Evolutionary conservation across 2,888 invertebrate genomes (phyloP), one percentile per base, ranked within the genome.

Genomic region (Elegia similella): DNA sequence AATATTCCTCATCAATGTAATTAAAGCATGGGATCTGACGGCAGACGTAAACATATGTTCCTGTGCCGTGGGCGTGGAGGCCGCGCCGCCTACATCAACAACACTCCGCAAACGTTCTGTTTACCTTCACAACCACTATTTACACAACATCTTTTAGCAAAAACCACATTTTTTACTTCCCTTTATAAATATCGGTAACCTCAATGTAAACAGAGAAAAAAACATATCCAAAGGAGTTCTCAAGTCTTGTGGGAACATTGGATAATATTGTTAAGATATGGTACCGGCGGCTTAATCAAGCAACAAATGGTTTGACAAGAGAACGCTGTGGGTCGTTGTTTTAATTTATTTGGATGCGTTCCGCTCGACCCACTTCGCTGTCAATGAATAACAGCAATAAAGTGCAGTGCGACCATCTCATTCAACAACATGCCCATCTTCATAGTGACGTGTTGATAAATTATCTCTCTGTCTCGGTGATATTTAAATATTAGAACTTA

Each of bases 41-140:
- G 73, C 70, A 74, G 70, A 80, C 72, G 75, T 82, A 83, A 86
- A 86, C 88, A 89, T 84, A 76, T 88, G 87, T 86, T 83, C 79
- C 79, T 76, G 76, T 69, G 65, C 57, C 65, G 84, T 84, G 80
- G 86, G 84, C 81, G 82, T 76, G 75, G 80, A 88, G 87, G 87
- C 76, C 86, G 66, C 70, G 64, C 69, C 77, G 75, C 80, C 80
- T 74, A 78, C 83, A 72, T 30, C 73, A 66, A 78, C 83, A 72
- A 12, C 73, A 66, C 67, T 64, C 66, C 65, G 67, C 65, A 64
- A 62, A 62, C 72, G 67, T 64, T 69, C 23, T 80, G 78, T 83
- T 83, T 82, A 83, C 73, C 74, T 76, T 76, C 68, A 73, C 67
- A 76, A 73, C 75, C 72, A 75, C 66, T 71, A 70, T 71, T 75